phyloP scores from a whole-genome alignment of 2,888 invertebrate species.

The Caenorhabditis auriculariae region DNA sequence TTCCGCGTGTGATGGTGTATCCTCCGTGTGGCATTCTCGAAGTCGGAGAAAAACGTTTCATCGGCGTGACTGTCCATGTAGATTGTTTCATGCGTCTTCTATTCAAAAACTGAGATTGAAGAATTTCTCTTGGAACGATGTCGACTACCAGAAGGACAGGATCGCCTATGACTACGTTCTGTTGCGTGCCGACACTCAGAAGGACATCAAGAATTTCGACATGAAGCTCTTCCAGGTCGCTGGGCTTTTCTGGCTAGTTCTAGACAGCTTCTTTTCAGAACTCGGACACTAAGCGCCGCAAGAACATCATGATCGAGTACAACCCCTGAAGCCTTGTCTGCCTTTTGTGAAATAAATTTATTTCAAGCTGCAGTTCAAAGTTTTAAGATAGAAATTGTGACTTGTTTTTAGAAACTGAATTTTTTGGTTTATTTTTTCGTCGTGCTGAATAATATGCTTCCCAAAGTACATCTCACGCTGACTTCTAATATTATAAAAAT shows the following conservation, averaged over 20 bases:
- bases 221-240: conserved; percentile 14
- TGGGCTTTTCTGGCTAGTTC: neutral
- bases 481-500: too few relatives aligned
- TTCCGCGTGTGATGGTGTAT: conserved; percentile 26
- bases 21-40: conserved; percentile 24
- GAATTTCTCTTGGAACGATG: conserved; percentile 16
- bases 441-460: too few relatives aligned
- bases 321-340: conserved; percentile 23
- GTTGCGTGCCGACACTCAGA: conserved; percentile 12
- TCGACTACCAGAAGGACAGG: conserved; percentile 19
- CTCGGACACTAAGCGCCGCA: conserved; percentile 18
- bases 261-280: too few relatives aligned
- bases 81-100: neutral
- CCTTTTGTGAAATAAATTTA: too few relatives aligned
- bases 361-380: too few relatives aligned
- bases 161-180: conserved; percentile 30
- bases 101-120: conserved; percentile 1
- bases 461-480: too few relatives aligned
- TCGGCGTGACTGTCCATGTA: conserved; percentile 17
- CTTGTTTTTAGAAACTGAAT: too few relatives aligned
- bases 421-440: too few relatives aligned
- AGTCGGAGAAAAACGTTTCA: conserved; percentile 4
- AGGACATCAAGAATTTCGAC: conserved; percentile 9
- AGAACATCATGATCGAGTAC: conserved; percentile 24
- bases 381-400: too few relatives aligned